Evolutionary conservation across 2,888 invertebrate genomes (phyloP).

Genomic region (Drosophila emarginata): DNA sequence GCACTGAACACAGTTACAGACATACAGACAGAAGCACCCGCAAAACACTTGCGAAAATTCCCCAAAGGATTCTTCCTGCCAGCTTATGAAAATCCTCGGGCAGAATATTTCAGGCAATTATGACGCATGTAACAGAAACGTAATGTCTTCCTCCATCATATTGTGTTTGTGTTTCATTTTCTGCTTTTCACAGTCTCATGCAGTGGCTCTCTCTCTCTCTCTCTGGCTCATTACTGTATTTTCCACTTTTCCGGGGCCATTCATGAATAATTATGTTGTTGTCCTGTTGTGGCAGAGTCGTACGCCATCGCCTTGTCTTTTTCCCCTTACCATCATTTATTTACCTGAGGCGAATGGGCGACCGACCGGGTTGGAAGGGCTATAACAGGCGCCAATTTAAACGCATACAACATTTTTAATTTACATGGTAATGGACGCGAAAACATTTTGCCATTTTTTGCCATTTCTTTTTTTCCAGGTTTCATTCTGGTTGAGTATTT

Average conservation of each 20-base stretch:
- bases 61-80: conserved; percentile 13
- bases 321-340: conserved; percentile 1
- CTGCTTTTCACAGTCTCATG: not conserved
- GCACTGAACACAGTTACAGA: not conserved
- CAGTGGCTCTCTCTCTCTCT: conserved; percentile 49
- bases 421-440: conserved; percentile 62
- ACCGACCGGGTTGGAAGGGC: not conserved
- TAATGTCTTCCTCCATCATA: conserved; percentile 12
- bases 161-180: conserved; percentile 19
- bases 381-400: conserved; percentile 52
- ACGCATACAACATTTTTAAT: conserved; percentile 63
- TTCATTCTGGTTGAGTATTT: not conserved
- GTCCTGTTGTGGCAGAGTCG: conserved; percentile 46
- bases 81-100: conserved; percentile 29
- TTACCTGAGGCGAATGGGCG: conserved; percentile 9
- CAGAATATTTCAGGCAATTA: conserved; percentile 40
- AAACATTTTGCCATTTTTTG: conserved; percentile 47
- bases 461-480: conserved; percentile 11
- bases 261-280: conserved; percentile 71
- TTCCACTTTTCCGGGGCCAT: conserved; percentile 57
- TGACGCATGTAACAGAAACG: conserved; percentile 37
- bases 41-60: conserved; percentile 5
- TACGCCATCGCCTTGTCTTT: conserved; percentile 6
- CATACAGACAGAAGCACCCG: not conserved
- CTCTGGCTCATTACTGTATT: conserved; percentile 62